These are phyloP conservation scores for Gallinago undulata DNA, from an alignment of 2,113 vertebrate genomes.

Conservation along the genomic window DNA sequence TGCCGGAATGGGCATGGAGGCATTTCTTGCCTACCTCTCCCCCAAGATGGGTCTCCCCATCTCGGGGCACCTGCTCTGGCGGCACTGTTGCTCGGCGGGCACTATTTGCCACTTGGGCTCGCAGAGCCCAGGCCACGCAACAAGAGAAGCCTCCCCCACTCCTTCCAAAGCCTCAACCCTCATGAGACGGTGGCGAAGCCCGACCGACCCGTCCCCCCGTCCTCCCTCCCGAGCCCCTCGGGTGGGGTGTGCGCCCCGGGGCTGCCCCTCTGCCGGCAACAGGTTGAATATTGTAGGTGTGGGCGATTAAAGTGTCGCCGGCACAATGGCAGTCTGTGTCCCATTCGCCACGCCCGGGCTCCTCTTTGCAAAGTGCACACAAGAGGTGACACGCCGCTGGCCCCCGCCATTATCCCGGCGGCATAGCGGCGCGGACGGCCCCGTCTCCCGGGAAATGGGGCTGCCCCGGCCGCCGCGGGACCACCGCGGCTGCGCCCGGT, in stretches of 20 bases:
- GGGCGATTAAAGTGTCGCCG: constrained; percentile 97
- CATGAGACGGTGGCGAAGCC: background rate
- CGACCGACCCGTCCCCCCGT: background rate
- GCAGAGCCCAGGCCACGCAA: background rate
- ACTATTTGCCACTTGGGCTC: background rate
- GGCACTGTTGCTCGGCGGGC: background rate
- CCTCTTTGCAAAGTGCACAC: constrained; percentile 84
- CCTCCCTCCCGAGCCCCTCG: constrained; percentile 23
- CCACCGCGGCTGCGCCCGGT: background rate
- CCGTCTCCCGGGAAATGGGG: constrained; percentile 89
- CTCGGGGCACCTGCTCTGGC: background rate
- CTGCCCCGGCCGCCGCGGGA: background rate
- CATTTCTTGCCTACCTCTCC: background rate
- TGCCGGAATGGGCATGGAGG: accelerated
- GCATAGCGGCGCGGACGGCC: constrained; percentile 87
- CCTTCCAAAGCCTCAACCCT: background rate
- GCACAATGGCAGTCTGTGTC: constrained; percentile 98
- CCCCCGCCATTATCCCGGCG: constrained; percentile 92
- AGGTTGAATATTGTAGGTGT: constrained; percentile 99
- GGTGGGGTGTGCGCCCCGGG: constrained; percentile 79
- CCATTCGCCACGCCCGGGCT: constrained; percentile 96
- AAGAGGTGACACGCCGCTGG: constrained; percentile 86
- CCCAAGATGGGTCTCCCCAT: accelerated
- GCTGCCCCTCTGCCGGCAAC: constrained; percentile 95
- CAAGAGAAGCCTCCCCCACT: too few species aligned